Conservation (phyloP, 2,797 vertebrate genomes). For the Macrochelys suwanniensis region DNA sequence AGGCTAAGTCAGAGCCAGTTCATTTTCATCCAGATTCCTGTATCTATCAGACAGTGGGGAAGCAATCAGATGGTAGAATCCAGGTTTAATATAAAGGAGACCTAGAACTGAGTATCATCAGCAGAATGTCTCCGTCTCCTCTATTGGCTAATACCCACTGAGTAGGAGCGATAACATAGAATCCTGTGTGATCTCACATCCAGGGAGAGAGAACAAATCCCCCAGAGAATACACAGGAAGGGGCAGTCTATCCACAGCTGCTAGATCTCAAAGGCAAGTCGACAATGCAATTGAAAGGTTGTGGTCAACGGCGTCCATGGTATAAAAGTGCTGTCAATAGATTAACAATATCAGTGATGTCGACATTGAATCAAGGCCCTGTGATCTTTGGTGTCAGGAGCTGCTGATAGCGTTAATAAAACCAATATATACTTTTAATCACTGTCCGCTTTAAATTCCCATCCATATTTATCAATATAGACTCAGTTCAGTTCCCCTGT, state of each 20-base stretch:
- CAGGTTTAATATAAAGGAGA: not conserved
- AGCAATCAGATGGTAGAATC: not conserved
- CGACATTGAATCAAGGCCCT: too few species aligned
- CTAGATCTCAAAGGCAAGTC: not conserved
- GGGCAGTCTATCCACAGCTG: not conserved
- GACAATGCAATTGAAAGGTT: not conserved
- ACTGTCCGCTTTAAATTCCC: conserved; percentile 27
- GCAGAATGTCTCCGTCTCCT: not conserved
- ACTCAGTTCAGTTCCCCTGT: not conserved
- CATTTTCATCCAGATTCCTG: not conserved
- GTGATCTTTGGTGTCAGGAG: not conserved
- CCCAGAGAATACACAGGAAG: not conserved
- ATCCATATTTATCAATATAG: not conserved
- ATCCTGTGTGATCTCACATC: not conserved
- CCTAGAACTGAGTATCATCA: not conserved
- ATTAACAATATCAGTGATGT: not conserved
- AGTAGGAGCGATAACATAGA: not conserved
- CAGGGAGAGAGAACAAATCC: not conserved
- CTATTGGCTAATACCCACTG: not conserved
- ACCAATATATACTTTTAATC: conserved; percentile 12
- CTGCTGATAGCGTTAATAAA: conserved; percentile 2
- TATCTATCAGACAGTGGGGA: not conserved
- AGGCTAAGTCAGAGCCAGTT: not conserved
- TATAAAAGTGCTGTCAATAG: not conserved
- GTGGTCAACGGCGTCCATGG: not conserved